Base-by-base conservation (phyloP, 2,888 invertebrate species). In the Sturmia bella region DNA sequence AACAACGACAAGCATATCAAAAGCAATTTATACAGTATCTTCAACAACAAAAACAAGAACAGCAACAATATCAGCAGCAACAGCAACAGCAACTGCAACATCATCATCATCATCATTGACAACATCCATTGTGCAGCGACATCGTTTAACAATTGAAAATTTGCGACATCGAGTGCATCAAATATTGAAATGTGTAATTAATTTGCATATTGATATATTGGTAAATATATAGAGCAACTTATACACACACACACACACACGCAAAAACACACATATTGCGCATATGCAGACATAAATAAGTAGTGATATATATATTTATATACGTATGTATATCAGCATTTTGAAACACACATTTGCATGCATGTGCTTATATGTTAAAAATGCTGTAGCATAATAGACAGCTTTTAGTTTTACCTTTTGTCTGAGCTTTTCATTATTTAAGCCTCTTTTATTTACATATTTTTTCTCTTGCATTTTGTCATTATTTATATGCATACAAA, bases 141-240 rank as follows among this genome's bases (percentile, higher is more conserved):
- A 88, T 68, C 86, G 90, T 84, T 85, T 86, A 86, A 90, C 85
- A 84, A 87, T 90, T 61, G 90, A 90, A 84, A 89, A 87, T 84
- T 86, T 90, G 83, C 89, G 90, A 84, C 87, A 85, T 85, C 89
- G 89, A 75, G 90, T 90, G 68, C 89, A 87, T 85, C 89, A 89
- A 88, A 88, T 90, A 87, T 85, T 90, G 84, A 88, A 89, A 87
- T 90, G 90, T 88, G 90, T 90, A 84, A 90, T 90, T 86, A 90
- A 90, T 88, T 89, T 91, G 86, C 90, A 90, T 86, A 91, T 90
- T 85, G 90, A 90, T 85, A 89, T 90, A 88, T 88, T 90, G 90
- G 90, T 90, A 91, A 90, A 86, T 88, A 85, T 72, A 43, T 11
- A 73, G 1, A n/a, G n/a, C 50, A 3, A 24, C 7, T 50, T n/a